Percentiles rank a stretch among this genome's conserved stretches.
These are phyloP conservation scores for Morpho achilles DNA, from an alignment of 2,888 invertebrate genomes.

Conservation along the genomic window DNA sequence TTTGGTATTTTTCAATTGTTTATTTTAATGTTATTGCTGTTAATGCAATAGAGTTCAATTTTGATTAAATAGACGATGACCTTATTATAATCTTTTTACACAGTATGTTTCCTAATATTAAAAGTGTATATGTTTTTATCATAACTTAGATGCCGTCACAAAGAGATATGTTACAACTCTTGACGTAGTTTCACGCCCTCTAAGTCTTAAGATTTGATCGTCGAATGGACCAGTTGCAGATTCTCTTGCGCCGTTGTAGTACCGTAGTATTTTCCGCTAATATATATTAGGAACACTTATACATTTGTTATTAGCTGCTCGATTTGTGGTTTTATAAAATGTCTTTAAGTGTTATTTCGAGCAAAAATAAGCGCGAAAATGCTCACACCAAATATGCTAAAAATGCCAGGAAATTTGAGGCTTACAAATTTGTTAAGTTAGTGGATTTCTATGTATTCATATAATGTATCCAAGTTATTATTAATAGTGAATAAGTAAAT, in stretches of 20 bases:
- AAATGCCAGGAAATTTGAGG: neutral
- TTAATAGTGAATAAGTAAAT: too few species aligned
- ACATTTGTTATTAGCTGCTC: neutral
- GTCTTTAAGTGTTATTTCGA: slow-evolving; percentile 4
- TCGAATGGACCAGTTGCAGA: slow-evolving; percentile 6
- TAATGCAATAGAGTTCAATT: slow-evolving; percentile 6
- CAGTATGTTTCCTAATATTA: slow-evolving; percentile 1
- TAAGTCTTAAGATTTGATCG: slow-evolving; percentile 1
- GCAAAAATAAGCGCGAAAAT: neutral
- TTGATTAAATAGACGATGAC: slow-evolving; percentile 2
- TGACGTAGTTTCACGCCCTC: slow-evolving; percentile 12
- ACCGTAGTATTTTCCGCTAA: neutral
- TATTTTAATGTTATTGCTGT: too few species aligned
- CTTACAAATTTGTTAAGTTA: slow-evolving; percentile 10
- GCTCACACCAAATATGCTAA: too few species aligned
- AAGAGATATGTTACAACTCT: slow-evolving; percentile 4
- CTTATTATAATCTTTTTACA: slow-evolving; percentile 4
- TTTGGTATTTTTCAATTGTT: too few species aligned
- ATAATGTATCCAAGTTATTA: too few species aligned
- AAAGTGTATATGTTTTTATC: neutral
- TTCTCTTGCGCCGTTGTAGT: slow-evolving; percentile 17
- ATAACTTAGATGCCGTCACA: neutral
- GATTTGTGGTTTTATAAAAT: neutral
- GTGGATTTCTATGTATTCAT: neutral
- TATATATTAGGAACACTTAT: too few species aligned